Evolutionary conservation across 1,140 invertebrate species (phyloP).

Genomic region (Zaprionus capensis): DNA sequence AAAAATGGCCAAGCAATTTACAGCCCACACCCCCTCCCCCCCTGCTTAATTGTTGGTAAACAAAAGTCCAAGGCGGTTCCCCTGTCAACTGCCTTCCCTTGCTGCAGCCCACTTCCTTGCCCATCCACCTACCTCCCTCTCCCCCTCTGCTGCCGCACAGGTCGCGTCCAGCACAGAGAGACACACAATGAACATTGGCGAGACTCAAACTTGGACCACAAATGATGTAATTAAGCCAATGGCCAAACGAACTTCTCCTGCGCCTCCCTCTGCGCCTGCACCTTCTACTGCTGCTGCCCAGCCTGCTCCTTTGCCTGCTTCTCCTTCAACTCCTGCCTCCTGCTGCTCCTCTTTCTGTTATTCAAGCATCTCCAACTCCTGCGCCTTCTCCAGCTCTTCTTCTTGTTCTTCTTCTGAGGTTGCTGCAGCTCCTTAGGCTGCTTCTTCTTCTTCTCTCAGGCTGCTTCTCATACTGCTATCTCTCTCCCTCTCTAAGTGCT

Average conservation of each 20-base stretch:
- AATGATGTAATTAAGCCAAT: constrained; percentile 77
- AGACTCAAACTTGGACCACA: constrained; percentile 61
- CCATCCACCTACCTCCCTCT: too few species aligned
- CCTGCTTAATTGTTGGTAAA: constrained; percentile 77
- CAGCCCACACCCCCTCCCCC: constrained; percentile 48
- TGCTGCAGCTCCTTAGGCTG: too few species aligned
- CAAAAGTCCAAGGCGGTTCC: constrained; percentile 55
- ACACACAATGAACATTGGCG: constrained; percentile 54
- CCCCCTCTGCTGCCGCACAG: not conserved
- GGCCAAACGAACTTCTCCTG: constrained; percentile 8
- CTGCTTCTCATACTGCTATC: too few species aligned
- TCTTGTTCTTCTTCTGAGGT: too few species aligned
- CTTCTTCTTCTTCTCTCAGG: too few species aligned
- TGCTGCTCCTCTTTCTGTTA: too few species aligned
- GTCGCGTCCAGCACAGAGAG: constrained; percentile 34
- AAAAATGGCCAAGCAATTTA: constrained; percentile 73
- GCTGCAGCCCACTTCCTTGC: not conserved
- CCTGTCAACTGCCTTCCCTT: not conserved
- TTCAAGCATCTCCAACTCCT: too few species aligned
- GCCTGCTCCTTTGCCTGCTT: not conserved
- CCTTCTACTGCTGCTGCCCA: not conserved
- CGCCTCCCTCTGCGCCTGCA: not conserved
- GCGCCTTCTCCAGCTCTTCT: too few species aligned
- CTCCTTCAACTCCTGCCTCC: too few species aligned
- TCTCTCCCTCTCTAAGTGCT: too few species aligned